A percentile compares a stretch with the other conserved stretches of the same genome.
Conservation (phyloP, 2,888 invertebrate species). For the Oligia fasciuncula region DNA sequence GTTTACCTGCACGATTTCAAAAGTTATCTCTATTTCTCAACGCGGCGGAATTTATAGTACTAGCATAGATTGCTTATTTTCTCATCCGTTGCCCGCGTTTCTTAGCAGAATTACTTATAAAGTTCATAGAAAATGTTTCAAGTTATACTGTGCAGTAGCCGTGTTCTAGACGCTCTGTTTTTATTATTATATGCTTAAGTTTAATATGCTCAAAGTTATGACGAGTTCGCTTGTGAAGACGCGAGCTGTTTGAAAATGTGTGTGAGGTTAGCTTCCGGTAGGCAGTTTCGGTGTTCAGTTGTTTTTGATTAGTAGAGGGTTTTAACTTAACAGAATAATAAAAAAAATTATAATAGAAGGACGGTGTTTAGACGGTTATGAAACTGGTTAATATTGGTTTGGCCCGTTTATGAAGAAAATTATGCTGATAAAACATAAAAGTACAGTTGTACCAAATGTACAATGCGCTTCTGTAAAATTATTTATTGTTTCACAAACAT, state of each 20-base stretch:
- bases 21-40: conserved; percentile 44
- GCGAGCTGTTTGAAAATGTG: not conserved
- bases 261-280: not conserved
- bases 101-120: conserved; percentile 61
- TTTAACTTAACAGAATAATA: no score
- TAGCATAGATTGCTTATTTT: conserved; percentile 61
- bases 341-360: not conserved
- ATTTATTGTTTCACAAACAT: not conserved
- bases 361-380: not conserved
- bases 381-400: no score
- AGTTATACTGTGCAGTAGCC: conserved; percentile 36
- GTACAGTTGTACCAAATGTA: not conserved
- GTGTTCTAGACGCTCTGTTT: conserved; percentile 41
- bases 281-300: not conserved
- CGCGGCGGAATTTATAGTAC: conserved; percentile 48
- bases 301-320: not conserved
- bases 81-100: conserved; percentile 40
- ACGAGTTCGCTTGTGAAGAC: not conserved
- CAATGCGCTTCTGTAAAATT: not conserved
- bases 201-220: conserved; percentile 40
- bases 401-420: no score
- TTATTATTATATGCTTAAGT: conserved; percentile 37
- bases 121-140: conserved; percentile 50
- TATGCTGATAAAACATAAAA: not conserved
- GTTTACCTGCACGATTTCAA: conserved; percentile 52